Base-by-base conservation (phyloP, 2,888 invertebrate species). In the Panopea generosa region DNA sequence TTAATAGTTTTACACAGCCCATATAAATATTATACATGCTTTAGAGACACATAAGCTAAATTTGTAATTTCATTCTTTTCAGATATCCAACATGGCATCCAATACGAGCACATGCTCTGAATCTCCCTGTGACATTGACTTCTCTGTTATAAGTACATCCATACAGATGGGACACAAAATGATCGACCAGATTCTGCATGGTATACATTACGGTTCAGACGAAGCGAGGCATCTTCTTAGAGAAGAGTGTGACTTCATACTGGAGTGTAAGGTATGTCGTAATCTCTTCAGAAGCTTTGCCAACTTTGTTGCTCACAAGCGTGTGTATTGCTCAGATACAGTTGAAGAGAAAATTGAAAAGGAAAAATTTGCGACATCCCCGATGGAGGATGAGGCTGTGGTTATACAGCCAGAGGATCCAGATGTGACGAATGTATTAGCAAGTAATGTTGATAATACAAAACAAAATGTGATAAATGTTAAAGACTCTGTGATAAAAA, bases 241-340 rank as follows among this genome's bases (percentile, higher is more conserved):
- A 38, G 95, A 96, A 89, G 98, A 98, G 93, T 97, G 97, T 94
- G 96, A 97, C 91, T 93, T 97, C 70, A 94, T 98, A 86, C 96
- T 96, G 93, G 98, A 98, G 93, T 98, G 98, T 93, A 96, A 96
- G 92, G 95, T 96, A 22, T 98, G 98, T 90, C 94, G 96, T 40
- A 96, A 96, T 89, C 94, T 98, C 88, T 98, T 97, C 91, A 95
- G 98, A 84, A 96, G 96, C 91, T 93, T 98, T 80, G 95, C 96
- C 18, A 97, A 98, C 93, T 97, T 97, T 90, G 95, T 98, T 84
- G 95, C 96, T 40, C 98, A 98, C 92, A 98, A 98, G 93, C 94
- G 97, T 72, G 95, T 95, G 45, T 98, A 96, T 91, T 98, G 98
- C 89, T 94, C 84, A 47, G 85, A 90, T 22, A 66, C 81, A 7